Evolutionary conservation across 2,113 vertebrate species (phyloP).

Genomic region (Aspidoscelis tigris): DNA sequence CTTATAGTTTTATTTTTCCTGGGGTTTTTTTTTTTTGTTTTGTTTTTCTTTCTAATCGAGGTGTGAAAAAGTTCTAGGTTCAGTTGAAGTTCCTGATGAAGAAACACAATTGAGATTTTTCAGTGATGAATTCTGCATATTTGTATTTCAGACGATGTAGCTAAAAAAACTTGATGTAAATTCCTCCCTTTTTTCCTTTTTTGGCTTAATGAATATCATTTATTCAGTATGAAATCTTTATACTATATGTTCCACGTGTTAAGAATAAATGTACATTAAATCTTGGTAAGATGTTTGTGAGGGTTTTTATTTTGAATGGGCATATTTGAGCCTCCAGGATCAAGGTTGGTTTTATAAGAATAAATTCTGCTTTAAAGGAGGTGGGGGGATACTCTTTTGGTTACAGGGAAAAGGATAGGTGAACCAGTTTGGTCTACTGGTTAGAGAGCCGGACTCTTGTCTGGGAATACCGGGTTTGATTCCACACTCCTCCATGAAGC

Average conservation of each 20-base stretch:
- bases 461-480: too few species aligned
- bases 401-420: neutral
- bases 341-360: neutral
- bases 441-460: too few species aligned
- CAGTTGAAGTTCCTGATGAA: slow-evolving; percentile 96
- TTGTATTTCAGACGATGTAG: slow-evolving; percentile 99
- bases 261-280: slow-evolving; percentile 99
- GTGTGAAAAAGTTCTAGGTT: slow-evolving; percentile 93
- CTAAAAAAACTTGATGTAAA: slow-evolving; percentile 99
- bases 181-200: slow-evolving; percentile 97
- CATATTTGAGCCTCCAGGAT: neutral
- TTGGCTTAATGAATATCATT: slow-evolving; percentile 99
- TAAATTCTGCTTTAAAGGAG: neutral
- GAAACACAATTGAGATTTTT: slow-evolving; percentile 98
- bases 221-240: slow-evolving; percentile 99
- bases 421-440: too few species aligned
- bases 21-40: slow-evolving; percentile 52
- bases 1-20: slow-evolving; percentile 85
- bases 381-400: neutral
- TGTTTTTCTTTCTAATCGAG: slow-evolving; percentile 89
- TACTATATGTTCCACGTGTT: slow-evolving; percentile 99
- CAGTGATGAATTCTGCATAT: slow-evolving; percentile 99
- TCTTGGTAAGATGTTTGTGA: slow-evolving; percentile 99
- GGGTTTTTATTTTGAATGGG: slow-evolving; percentile 83
- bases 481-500: too few species aligned